A percentile compares a stretch with the other conserved stretches of the same genome.
These are phyloP conservation scores for Cettia cetti DNA, from an alignment of 2,113 vertebrate genomes.

Conservation along the genomic window DNA sequence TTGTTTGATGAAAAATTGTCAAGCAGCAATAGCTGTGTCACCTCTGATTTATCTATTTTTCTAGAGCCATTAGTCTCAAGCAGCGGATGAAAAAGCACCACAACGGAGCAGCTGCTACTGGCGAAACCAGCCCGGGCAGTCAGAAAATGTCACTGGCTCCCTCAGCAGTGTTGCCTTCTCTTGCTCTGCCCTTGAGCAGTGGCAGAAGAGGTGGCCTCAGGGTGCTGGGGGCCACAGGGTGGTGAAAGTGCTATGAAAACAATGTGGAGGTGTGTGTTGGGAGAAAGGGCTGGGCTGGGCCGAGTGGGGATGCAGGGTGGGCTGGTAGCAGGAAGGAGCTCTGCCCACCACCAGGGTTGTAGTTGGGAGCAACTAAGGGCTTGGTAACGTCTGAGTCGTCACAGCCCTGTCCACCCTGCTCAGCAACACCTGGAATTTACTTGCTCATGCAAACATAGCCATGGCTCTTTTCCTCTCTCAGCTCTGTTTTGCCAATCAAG, in stretches of 20 bases:
- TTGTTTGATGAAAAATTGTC: conserved; percentile 50
- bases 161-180: neutral
- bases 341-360: rapidly evolving
- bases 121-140: neutral
- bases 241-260: neutral
- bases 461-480: neutral
- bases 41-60: conserved; percentile 62
- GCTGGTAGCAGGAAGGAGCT: neutral
- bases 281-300: neutral
- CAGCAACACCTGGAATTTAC: neutral
- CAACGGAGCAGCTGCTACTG: neutral
- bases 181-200: rapidly evolving
- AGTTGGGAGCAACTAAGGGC: neutral
- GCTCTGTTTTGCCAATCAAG: neutral
- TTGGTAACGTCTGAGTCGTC: neutral
- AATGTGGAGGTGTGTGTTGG: neutral
- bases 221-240: neutral
- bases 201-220: neutral
- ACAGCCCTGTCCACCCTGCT: neutral
- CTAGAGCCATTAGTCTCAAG: conserved; percentile 46
- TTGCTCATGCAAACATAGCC: neutral
- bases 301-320: neutral
- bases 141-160: conserved; percentile 11
- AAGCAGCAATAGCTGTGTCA: conserved; percentile 33
- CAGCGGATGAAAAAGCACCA: neutral